These are phyloP conservation scores for Illadopsis cleaveri DNA, from an alignment of 2,113 vertebrate species.

Conservation along the genomic window DNA sequence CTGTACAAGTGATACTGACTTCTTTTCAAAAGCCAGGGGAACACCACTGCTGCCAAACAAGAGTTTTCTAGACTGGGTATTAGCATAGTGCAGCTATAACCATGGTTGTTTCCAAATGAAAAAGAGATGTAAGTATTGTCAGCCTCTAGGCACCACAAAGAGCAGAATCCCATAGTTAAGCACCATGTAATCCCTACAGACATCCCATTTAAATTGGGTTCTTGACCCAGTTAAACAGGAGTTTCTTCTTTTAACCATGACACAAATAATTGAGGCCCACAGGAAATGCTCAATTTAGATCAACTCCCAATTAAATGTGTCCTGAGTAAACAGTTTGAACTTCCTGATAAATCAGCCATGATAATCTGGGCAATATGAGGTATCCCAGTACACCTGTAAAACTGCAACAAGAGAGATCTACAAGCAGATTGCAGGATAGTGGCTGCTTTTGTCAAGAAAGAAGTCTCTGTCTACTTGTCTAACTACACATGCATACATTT, in stretches of 20 bases:
- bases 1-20: neutral
- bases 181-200: slow-evolving; percentile 28
- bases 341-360: neutral
- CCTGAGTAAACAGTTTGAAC: slow-evolving; percentile 18
- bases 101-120: neutral
- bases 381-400: neutral
- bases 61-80: neutral
- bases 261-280: neutral
- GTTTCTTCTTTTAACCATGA: slow-evolving; percentile 46
- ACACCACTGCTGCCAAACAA: neutral
- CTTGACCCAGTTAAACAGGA: slow-evolving; percentile 46
- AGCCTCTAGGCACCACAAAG: neutral
- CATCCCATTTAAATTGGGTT: slow-evolving; percentile 24
- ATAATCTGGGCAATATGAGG: neutral
- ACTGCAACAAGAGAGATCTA: neutral
- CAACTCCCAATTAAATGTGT: slow-evolving; percentile 5
- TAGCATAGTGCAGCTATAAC: neutral
- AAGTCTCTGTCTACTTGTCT: neutral
- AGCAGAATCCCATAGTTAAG: slow-evolving; percentile 13
- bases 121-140: neutral
- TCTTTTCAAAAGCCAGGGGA: neutral
- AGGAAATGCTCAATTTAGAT: slow-evolving; percentile 32
- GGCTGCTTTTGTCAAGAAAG: neutral
- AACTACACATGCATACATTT: neutral
- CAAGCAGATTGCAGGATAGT: neutral